These are phyloP conservation scores for Artibeus lituratus DNA, from an alignment of 2,797 vertebrate genomes.

Conservation along the genomic window DNA sequence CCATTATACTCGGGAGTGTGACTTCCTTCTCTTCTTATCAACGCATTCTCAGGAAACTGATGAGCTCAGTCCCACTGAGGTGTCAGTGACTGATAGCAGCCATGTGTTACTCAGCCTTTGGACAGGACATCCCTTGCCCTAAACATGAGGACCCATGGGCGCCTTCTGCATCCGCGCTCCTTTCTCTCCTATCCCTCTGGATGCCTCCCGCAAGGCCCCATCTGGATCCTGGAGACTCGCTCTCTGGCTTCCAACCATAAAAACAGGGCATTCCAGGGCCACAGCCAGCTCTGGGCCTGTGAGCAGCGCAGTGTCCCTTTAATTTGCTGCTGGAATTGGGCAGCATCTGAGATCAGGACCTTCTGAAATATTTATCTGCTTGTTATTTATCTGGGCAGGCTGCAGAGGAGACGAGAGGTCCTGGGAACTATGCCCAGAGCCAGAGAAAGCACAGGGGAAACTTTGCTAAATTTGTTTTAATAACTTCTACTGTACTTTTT, in stretches of 20 bases:
- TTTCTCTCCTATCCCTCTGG: background rate
- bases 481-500: slow-evolving; percentile 63
- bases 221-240: background rate
- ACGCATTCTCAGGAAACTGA: slow-evolving; percentile 48
- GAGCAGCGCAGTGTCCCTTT: slow-evolving; percentile 53
- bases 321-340: slow-evolving; percentile 62
- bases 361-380: slow-evolving; percentile 72
- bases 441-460: slow-evolving; percentile 49
- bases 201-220: background rate
- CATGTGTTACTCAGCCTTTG: background rate
- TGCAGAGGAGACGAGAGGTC: slow-evolving; percentile 49
- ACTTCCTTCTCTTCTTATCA: slow-evolving; percentile 44
- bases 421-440: slow-evolving; percentile 71
- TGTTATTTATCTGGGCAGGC: slow-evolving; percentile 68
- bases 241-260: background rate
- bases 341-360: slow-evolving; percentile 66
- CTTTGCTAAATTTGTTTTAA: slow-evolving; percentile 58
- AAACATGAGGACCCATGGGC: background rate
- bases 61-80: background rate
- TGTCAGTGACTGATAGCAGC: slow-evolving; percentile 6
- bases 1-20: slow-evolving; percentile 32
- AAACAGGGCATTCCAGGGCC: background rate
- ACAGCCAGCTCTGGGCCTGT: background rate
- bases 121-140: background rate
- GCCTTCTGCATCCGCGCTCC: background rate